A percentile compares a stretch with the other conserved stretches of the same genome.
These are phyloP conservation scores for Ceratothoa steindachneri DNA, from an alignment of 2,888 invertebrate genomes.

Conservation along the genomic window DNA sequence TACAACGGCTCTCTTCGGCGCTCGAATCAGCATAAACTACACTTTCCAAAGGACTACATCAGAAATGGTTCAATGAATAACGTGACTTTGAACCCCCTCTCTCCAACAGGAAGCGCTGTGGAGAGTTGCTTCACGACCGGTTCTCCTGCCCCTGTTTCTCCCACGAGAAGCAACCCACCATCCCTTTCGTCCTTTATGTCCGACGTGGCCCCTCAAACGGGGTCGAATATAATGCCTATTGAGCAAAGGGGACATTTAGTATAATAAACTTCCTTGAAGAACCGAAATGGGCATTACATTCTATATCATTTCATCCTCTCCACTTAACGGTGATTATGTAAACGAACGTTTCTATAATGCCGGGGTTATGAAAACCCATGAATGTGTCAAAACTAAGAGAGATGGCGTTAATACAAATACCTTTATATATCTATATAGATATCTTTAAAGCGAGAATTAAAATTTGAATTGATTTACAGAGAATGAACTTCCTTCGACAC, in stretches of 20 bases:
- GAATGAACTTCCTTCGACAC: background rate
- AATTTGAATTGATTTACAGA: background rate
- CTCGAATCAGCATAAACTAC: slow-evolving; percentile 37
- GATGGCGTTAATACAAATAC: background rate
- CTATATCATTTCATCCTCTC: background rate
- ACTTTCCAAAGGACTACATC: slow-evolving; percentile 47
- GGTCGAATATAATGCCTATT: slow-evolving; percentile 25
- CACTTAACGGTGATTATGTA: background rate
- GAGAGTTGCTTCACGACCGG: background rate
- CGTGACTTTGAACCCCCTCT: slow-evolving; percentile 3
- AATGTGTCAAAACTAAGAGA: background rate
- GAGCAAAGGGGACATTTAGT: slow-evolving; percentile 45
- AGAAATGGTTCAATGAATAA: slow-evolving; percentile 45
- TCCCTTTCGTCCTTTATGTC: slow-evolving; percentile 41
- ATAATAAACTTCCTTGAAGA: slow-evolving; percentile 8
- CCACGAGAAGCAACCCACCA: slow-evolving; percentile 32
- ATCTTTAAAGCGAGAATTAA: background rate
- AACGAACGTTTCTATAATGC: background rate
- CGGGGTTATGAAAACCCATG: slow-evolving; percentile 5
- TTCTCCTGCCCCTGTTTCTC: slow-evolving; percentile 17
- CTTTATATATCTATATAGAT: slow-evolving; percentile 1
- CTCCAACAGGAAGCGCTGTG: background rate
- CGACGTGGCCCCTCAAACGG: slow-evolving; percentile 15
- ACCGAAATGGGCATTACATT: background rate
- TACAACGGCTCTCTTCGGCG: slow-evolving; percentile 37